Percentiles rank a stretch among this genome's conserved stretches.
phyloP scores from a whole-genome alignment of 2,888 invertebrate species.

The Calameuta idolon region DNA sequence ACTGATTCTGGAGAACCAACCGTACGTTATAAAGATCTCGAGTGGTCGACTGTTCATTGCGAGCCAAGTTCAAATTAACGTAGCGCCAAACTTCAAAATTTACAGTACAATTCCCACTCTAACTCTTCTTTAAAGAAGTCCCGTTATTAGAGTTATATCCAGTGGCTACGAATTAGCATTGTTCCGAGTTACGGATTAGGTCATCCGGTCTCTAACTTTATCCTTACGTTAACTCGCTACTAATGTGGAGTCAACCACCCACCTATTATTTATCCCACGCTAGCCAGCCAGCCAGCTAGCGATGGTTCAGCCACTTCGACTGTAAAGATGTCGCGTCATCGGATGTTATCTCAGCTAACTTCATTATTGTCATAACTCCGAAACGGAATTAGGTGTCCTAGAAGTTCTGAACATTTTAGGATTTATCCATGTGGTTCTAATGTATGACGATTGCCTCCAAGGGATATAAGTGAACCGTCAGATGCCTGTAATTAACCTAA shows the following conservation, averaged over 20 bases:
- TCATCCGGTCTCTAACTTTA: constrained; percentile 30
- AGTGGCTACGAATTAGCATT: constrained; percentile 3
- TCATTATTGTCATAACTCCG: too few species aligned
- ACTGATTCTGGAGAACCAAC: too few species aligned
- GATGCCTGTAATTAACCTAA: too few species aligned
- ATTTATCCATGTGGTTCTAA: too few species aligned
- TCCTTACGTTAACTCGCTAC: constrained; percentile 25
- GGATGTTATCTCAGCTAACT: constrained; percentile 15
- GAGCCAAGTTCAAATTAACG: constrained; percentile 50
- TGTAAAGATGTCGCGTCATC: constrained; percentile 37
- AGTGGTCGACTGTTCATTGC: too few species aligned
- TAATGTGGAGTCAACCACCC: constrained; percentile 14
- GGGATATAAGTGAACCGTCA: too few species aligned
- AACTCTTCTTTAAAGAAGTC: constrained; percentile 41
- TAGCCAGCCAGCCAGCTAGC: constrained; percentile 1
- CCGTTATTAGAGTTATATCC: constrained; percentile 39
- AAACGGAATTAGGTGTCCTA: too few species aligned
- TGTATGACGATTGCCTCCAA: too few species aligned
- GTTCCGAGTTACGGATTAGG: constrained; percentile 19
- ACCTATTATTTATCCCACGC: not conserved
- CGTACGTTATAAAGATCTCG: too few species aligned
- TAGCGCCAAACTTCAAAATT: constrained; percentile 51
- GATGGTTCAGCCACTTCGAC: constrained; percentile 32
- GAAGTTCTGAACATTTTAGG: too few species aligned
- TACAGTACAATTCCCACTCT: constrained; percentile 54